Evolutionary conservation across 2,113 vertebrate genomes (phyloP), one percentile per base, ranked within the genome.

Genomic region (Gallinago paraguaiae): DNA sequence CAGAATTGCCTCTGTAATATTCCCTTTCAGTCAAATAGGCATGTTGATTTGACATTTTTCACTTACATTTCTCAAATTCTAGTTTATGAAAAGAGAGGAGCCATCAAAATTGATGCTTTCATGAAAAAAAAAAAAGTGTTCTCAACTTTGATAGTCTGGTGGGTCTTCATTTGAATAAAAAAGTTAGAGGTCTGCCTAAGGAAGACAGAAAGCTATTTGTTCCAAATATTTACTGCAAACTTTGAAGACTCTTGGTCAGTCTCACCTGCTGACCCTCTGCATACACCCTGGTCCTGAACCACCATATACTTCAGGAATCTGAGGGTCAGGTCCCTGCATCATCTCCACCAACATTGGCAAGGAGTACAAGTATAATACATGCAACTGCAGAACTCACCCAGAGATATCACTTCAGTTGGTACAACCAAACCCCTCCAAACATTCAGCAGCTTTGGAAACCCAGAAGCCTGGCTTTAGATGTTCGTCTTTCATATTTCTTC

Each of bases 311-410:
- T 86, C 46, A 71, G 70, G 7, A 67, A 45, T 13, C 24, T 25
- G 17, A 1, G 23, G 5, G 37, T 48, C 59, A 78, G 10, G 13
- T 56, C 30, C 48, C 17, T 25, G 17, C 19, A 18, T 17, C 30
- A 11, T 8, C 22, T 67, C 46, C n/a, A 35, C 35, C 43, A 46
- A 5, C 4, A 6, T 2, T 60, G 22, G 6, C 45, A 77, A 33
- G 17, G 17, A 5, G 1, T 27, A 11, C 31, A 75, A 53, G 27
- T 13, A 23, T n/a, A 37, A 9, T 4, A 84, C 23, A 37, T 41
- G 54, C 0, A 0, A 50, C 9, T 56, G 11, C 35, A 72, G 56
- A 78, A 51, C 1, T 0, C 22, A 75, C 17, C 15, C 24, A 43
- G 5, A 23, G 15, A 5, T 30, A 64, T 1, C 39, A 7, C 7